These are phyloP conservation scores for Cynaeus angustus DNA, from an alignment of 2,888 invertebrate genomes.

Conservation along the genomic window DNA sequence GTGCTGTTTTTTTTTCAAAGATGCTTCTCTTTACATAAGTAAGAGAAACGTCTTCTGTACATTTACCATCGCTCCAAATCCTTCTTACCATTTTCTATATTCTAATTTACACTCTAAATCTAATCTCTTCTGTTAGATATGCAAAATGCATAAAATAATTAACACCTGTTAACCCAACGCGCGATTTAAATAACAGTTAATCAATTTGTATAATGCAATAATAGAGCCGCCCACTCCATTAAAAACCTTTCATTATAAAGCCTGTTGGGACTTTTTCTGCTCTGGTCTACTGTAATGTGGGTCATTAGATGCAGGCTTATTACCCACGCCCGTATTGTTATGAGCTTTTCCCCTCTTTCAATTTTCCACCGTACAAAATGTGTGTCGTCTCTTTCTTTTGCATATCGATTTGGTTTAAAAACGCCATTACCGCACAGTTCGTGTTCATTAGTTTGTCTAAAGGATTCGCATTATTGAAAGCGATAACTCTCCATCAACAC, in stretches of 20 bases:
- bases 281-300: slow-evolving; percentile 54
- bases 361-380: slow-evolving; percentile 57
- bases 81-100: neutral
- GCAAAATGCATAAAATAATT: slow-evolving; percentile 39
- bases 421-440: slow-evolving; percentile 23
- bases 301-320: slow-evolving; percentile 61
- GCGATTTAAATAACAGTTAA: slow-evolving; percentile 41
- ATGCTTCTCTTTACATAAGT: too few species aligned
- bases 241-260: slow-evolving; percentile 6
- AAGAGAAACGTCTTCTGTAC: too few species aligned
- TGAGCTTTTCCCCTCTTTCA: slow-evolving; percentile 57
- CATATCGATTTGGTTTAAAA: slow-evolving; percentile 36
- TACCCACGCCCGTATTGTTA: slow-evolving; percentile 58
- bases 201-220: slow-evolving; percentile 45
- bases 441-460: slow-evolving; percentile 39
- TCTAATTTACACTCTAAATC: neutral
- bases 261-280: slow-evolving; percentile 18
- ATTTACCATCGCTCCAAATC: too few species aligned
- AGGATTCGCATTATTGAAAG: slow-evolving; percentile 47
- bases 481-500: slow-evolving; percentile 45
- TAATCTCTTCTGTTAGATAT: neutral
- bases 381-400: slow-evolving; percentile 52
- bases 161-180: slow-evolving; percentile 31
- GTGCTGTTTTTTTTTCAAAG: too few species aligned
- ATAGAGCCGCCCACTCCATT: slow-evolving; percentile 11